These are phyloP conservation scores for Diogma glabrata DNA, from an alignment of 2,888 invertebrate genomes.

Conservation along the genomic window DNA sequence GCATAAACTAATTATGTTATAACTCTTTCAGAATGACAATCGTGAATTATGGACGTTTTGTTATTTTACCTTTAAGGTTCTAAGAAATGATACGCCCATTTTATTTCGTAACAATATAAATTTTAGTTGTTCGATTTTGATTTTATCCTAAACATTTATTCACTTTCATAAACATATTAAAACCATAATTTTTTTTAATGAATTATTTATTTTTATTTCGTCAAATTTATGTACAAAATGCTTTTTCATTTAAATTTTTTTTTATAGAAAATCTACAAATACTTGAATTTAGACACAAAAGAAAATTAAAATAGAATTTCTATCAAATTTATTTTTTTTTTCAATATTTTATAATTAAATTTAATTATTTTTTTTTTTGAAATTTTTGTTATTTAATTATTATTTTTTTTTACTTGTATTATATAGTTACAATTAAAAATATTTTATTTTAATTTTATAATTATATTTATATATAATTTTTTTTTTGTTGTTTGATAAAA, in stretches of 20 bases:
- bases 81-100: too few relatives aligned
- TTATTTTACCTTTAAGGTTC: too few relatives aligned
- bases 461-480: too few relatives aligned
- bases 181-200: not conserved
- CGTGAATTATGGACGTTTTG: too few relatives aligned
- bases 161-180: too few relatives aligned
- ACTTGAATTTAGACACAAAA: conserved; percentile 4
- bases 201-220: conserved; percentile 5
- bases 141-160: too few relatives aligned
- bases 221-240: conserved; percentile 5
- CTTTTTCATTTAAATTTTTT: not conserved
- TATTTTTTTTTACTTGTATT: not conserved
- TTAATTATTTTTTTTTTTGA: too few relatives aligned
- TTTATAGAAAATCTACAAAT: conserved; percentile 6
- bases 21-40: too few relatives aligned
- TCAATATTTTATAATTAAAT: too few relatives aligned
- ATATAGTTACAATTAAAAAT: not conserved
- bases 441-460: not conserved
- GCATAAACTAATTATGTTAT: too few relatives aligned
- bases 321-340: conserved; percentile 6
- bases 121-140: too few relatives aligned
- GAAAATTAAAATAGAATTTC: not conserved
- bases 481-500: not conserved
- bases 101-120: too few relatives aligned
- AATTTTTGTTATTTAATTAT: conserved; percentile 7